Conservation (phyloP, 2,888 invertebrate species). For the Spodoptera exigua region DNA sequence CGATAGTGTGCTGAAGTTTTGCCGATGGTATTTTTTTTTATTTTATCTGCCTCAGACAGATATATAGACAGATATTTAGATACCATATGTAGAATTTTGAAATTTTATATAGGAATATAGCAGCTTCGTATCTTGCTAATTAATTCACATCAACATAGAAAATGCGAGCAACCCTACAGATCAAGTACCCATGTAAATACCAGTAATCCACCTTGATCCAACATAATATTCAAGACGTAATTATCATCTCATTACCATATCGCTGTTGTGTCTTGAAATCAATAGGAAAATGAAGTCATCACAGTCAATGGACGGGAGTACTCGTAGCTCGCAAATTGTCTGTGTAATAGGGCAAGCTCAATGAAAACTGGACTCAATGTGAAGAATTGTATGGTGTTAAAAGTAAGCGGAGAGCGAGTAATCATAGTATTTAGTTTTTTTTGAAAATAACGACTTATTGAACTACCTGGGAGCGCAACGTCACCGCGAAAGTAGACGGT, state of each 20-base stretch:
- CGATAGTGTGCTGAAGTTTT: too few relatives aligned
- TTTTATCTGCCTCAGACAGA: too few relatives aligned
- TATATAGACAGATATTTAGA: too few relatives aligned
- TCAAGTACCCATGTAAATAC: slow-evolving; percentile 35
- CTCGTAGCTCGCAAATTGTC: slow-evolving; percentile 46
- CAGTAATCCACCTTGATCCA: slow-evolving; percentile 54
- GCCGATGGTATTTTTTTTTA: too few relatives aligned
- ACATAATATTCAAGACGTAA: slow-evolving; percentile 36
- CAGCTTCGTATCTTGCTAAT: background rate
- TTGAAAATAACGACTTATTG: too few relatives aligned
- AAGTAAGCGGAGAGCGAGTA: slow-evolving; percentile 1
- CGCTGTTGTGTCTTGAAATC: slow-evolving; percentile 40
- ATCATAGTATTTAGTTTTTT: background rate
- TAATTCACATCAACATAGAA: background rate
- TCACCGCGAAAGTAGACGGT: too few relatives aligned
- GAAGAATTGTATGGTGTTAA: slow-evolving; percentile 43
- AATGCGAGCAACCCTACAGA: slow-evolving; percentile 7
- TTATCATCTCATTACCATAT: slow-evolving; percentile 56
- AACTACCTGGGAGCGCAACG: too few relatives aligned
- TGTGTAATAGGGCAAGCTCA: slow-evolving; percentile 51
- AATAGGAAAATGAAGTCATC: slow-evolving; percentile 50
- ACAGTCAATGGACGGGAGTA: slow-evolving; percentile 31
- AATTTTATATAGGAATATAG: too few relatives aligned
- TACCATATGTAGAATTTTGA: too few relatives aligned
- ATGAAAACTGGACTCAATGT: slow-evolving; percentile 64